Evolutionary conservation across 2,888 invertebrate species (phyloP), one percentile per base, ranked within the genome.

Genomic region (Diarsia rubi): DNA sequence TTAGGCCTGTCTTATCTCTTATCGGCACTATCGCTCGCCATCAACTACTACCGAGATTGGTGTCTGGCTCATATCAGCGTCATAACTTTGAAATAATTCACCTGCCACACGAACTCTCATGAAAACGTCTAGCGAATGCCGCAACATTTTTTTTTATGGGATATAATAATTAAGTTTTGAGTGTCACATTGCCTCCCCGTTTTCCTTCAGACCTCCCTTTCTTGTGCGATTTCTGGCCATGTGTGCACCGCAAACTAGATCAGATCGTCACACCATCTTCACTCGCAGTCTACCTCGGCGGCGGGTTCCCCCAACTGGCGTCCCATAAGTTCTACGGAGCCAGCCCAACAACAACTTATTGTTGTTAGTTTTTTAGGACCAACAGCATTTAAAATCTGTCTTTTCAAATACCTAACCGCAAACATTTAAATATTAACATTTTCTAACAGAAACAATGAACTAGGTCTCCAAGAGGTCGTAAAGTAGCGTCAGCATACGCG

Each of bases 1-100:
- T 90, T 88, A 90, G 79, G 62, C 44, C 37, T 67, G 31, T 75
- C 84, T 89, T 90, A 91, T 91, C 91, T 76, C 73, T 82, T 90
- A 91, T 90, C 90, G 81, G 42, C 66, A 66, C 77, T 88, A 90
- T 89, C 89, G 79, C 78, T 74, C 77, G 83, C 79, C 82, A 74
- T 86, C 86, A 75, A 73, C 68, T 71, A 79, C 87, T 66, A 82
- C 86, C 82, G 87, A 89, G 87, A 88, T 87, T 83, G 85, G 76
- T 86, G 88, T 89, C 87, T 88, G 84, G 79, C 82, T 78, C 59
- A 60, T 63, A 67, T 49, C 69, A 37, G 57, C 57, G 59, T 65
- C 57, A 44, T 57, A 54, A 19, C 42, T 63, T 67, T 65, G 21
- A 81, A 67, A 66, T 69, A 81, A 75, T 82, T 49, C 60, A 68